Evolutionary conservation across 2,113 vertebrate genomes (phyloP), one percentile per base, ranked within the genome.

Genomic region (Spea multiplicata): DNA sequence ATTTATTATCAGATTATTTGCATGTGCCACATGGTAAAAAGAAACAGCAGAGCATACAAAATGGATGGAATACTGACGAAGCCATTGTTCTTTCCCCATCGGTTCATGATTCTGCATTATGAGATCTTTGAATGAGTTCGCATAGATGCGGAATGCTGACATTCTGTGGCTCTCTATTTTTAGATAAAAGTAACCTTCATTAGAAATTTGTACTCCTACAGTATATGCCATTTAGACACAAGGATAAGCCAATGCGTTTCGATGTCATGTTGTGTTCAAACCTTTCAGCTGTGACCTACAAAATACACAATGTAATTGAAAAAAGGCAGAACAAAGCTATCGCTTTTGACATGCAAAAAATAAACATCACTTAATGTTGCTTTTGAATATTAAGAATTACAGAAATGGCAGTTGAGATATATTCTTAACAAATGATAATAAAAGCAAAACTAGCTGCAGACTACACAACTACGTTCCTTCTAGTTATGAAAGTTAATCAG

Each of bases 151-250:
- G 67, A 2, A 49, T 48, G 10, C 44, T 67, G 66, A 30, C 44
- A 67, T 67, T 67, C 6, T 67, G 66, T 67, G 66, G 12, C 3
- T 67, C 17, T 67, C 66, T 67, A 67, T 67, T 67, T 67, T 67
- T 46, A 67, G 66, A 46, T 14, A 46, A 17, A 30, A 45, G 66
- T 44, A 17, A 67, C 30, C 44, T 46, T 67, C 30, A 46, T 67
- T 46, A 65, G 30, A 44, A 45, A 47, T 12, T 3, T 67, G 66
- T 30, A 30, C 30, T 45, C 66, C 46, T 49, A 47, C 12, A 6
- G 8, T 16, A 48, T 49, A 14, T 49, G 46, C 67, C 67, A 69
- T 8, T 10, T 13, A 67, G 66, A 67, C 14, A 48, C 14, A 48
- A 16, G 47, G 66, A 8, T 67, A 44, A 8, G 5, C 8, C 30